Percentiles rank a stretch among this genome's conserved stretches.
phyloP scores from a whole-genome alignment of 2,797 vertebrate genomes.

The Florisuga fusca region DNA sequence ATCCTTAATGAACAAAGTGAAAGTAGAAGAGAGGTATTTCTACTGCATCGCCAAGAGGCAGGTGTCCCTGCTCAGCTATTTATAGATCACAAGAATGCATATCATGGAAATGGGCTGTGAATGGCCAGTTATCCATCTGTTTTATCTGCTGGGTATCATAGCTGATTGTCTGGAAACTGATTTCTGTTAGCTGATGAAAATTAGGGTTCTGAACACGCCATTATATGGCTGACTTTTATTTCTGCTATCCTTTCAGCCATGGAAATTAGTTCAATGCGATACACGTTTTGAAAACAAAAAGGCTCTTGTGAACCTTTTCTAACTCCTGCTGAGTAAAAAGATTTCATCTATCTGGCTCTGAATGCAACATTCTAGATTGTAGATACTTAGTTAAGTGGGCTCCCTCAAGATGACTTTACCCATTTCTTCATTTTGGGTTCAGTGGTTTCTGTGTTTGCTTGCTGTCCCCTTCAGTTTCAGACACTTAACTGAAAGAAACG shows the following conservation, averaged over 20 bases:
- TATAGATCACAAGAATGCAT: slow-evolving; percentile 3
- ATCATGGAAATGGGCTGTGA: slow-evolving; percentile 19
- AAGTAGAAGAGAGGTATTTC: background rate
- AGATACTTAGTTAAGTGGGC: background rate
- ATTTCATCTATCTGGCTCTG: background rate
- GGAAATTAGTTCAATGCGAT: background rate
- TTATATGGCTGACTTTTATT: background rate
- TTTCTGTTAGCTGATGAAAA: background rate
- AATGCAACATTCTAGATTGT: background rate
- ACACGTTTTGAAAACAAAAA: background rate
- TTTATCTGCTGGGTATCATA: slow-evolving; percentile 28
- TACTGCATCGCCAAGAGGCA: background rate
- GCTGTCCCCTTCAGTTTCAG: background rate
- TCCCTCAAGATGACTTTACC: background rate
- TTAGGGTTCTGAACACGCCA: background rate
- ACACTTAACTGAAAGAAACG: background rate
- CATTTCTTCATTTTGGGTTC: background rate
- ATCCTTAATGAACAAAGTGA: background rate
- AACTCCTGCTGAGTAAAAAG: background rate
- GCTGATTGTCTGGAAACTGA: background rate
- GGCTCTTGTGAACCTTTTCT: background rate
- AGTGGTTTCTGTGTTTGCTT: background rate
- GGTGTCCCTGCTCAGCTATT: slow-evolving; percentile 34
- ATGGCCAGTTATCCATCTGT: slow-evolving; percentile 43
- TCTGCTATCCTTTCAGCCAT: background rate